phyloP scores from a whole-genome alignment of 2,888 invertebrate species.

The Metellina segmentata region DNA sequence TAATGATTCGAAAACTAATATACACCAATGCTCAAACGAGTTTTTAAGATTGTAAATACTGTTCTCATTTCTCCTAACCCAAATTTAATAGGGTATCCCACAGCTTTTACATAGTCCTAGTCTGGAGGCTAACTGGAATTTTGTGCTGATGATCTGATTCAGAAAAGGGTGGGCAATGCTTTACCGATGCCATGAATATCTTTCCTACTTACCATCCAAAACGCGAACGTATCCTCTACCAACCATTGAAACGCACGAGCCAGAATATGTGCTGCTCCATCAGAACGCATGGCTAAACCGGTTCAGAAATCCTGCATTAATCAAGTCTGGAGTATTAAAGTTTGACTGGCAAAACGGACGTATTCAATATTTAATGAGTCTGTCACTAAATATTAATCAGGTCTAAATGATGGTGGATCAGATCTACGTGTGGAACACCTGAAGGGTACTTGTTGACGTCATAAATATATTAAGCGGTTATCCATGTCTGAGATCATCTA shows the following conservation, averaged over 20 bases:
- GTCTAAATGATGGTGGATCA: slow-evolving; percentile 70
- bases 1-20: no score
- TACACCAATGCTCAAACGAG: no score
- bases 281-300: slow-evolving; percentile 57
- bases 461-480: slow-evolving; percentile 69
- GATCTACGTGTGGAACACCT: slow-evolving; percentile 56
- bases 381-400: slow-evolving; percentile 74
- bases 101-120: neutral
- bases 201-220: slow-evolving; percentile 38
- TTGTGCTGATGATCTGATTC: slow-evolving; percentile 3
- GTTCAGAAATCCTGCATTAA: slow-evolving; percentile 52
- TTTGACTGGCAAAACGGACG: slow-evolving; percentile 69
- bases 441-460: slow-evolving; percentile 67
- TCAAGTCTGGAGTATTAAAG: slow-evolving; percentile 69
- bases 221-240: slow-evolving; percentile 22
- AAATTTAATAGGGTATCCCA: no score
- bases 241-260: slow-evolving; percentile 48
- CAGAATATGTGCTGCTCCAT: slow-evolving; percentile 43
- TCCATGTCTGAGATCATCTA: slow-evolving; percentile 41
- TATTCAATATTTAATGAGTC: slow-evolving; percentile 73
- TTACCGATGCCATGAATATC: slow-evolving; percentile 24
- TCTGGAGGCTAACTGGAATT: neutral
- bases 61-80: no score
- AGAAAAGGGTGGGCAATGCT: neutral
- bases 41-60: no score